Percentiles rank a stretch among this genome's conserved stretches.
Evolutionary conservation across 2,797 vertebrate genomes (phyloP).

Genomic region (Pelobates cultripes): DNA sequence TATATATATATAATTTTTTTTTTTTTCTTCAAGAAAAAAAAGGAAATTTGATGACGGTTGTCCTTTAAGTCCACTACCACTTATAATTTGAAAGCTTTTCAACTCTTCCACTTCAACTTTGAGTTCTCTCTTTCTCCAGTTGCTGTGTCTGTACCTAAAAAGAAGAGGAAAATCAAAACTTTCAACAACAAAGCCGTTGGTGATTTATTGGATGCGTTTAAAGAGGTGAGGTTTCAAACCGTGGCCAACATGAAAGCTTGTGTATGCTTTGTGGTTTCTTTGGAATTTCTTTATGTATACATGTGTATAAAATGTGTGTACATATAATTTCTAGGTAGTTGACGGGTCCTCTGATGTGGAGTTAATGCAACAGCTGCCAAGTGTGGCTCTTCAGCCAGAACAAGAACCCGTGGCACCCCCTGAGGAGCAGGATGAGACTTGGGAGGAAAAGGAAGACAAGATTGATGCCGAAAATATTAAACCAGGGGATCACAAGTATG

Average conservation of each 20-base stretch:
- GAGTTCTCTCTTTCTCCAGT: constrained; percentile 58
- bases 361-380: constrained; percentile 67
- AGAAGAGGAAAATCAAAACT: constrained; percentile 93
- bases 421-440: constrained; percentile 88
- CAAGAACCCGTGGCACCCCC: constrained; percentile 61
- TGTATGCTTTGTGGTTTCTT: background rate
- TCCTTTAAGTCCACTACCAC: too few species aligned
- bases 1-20: background rate
- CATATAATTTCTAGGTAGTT: constrained; percentile 65
- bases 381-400: constrained; percentile 67
- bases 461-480: constrained; percentile 88
- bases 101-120: background rate
- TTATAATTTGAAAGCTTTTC: too few species aligned
- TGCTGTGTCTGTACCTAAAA: constrained; percentile 93
- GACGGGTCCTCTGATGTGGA: constrained; percentile 78
- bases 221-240: constrained; percentile 76
- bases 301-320: too few species aligned
- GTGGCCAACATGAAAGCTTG: too few species aligned
- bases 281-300: too few species aligned
- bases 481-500: constrained; percentile 86
- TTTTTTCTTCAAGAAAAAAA: too few species aligned
- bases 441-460: constrained; percentile 97
- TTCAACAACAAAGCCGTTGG: constrained; percentile 92
- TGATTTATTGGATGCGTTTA: constrained; percentile 94
- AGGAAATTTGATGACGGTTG: too few species aligned